Base-by-base conservation (phyloP, 2,113 vertebrate genomes). In the Hyla sarda region DNA sequence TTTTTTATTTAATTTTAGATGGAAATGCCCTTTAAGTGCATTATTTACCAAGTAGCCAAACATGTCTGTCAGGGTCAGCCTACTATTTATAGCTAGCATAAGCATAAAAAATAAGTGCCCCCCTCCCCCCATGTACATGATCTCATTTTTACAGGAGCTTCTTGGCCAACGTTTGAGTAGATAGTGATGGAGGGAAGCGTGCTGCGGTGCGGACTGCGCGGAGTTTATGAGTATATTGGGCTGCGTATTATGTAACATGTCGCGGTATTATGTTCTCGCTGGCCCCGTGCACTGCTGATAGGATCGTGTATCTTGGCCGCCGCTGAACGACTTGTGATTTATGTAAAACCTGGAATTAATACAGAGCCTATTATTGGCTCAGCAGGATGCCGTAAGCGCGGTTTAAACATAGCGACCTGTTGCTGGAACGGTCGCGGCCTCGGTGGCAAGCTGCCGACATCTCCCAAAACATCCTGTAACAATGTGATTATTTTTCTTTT, bases 331-430 rank as follows among this genome's bases (percentile, higher is more conserved):
- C 69, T 71, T 58, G 82, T 83, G 83, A 85, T 85, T 85, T 85
- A 85, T 85, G 56, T 30, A 85, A 85, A 85, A 67, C 56, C 73
- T 85, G 83, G 83, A 85, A 85, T 65, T 50, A n/a, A 54, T 71
- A 69, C 75, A 78, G 47, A 56, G 28, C 32, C 47, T 79, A 71
- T 85, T 85, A 78, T 56, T 71, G 75, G 58, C 84, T 79, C 74
- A 17, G 83, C 56, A 13, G 83, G 83, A 62, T 16, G 82, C 28
- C 54, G 62, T 7, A 16, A 28, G 9, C 34, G 13, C 82, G 52
- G 41, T 77, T 85, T 52, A 85, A 52, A 77, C 73, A 77, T 52
- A 77, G 83, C 6, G 65, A 77, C 73, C 82, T 72, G 83, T 85
- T 77, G 74, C 30, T 77, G 83, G 83, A 84, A 76, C 50, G 37